These are phyloP conservation scores for Prochilodus magdalenae DNA, from an alignment of 2,113 vertebrate genomes.

Conservation along the genomic window DNA sequence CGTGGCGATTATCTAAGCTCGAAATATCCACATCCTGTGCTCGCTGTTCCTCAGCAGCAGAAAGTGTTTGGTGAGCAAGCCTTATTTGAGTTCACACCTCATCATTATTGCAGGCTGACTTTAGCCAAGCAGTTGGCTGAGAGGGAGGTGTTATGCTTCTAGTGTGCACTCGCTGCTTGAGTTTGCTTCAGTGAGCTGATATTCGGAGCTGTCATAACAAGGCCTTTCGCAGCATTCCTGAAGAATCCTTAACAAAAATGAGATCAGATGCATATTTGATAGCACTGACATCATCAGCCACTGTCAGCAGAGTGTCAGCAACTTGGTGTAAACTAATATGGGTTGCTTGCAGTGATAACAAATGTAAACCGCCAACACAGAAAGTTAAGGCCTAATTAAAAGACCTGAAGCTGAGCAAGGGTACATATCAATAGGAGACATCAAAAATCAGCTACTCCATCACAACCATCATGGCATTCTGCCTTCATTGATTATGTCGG, in stretches of 20 bases:
- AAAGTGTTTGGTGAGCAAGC: constrained; percentile 41
- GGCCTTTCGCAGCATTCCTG: neutral
- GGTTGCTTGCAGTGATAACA: no score
- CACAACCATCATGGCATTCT: neutral
- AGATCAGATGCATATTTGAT: neutral
- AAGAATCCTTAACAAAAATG: neutral
- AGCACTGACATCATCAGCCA: no score
- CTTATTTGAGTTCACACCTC: constrained; percentile 43
- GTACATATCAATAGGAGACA: no score
- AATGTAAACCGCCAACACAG: no score
- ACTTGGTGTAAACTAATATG: no score
- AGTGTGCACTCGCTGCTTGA: constrained; percentile 34
- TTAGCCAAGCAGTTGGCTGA: constrained; percentile 46
- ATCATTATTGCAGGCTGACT: constrained; percentile 41
- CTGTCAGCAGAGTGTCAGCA: no score
- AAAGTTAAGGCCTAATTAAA: no score
- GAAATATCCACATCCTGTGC: constrained; percentile 35
- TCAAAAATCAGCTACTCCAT: no score
- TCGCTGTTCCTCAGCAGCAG: constrained; percentile 22
- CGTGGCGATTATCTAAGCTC: constrained; percentile 18
- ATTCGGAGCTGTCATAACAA: constrained; percentile 15
- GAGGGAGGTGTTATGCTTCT: constrained; percentile 37
- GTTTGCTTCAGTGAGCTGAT: constrained; percentile 14
- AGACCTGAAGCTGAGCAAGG: neutral
- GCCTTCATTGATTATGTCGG: neutral